Percentiles rank a stretch among this genome's conserved stretches.
phyloP scores from a whole-genome alignment of 2,888 invertebrate species.

The Ferrisia virgata region DNA sequence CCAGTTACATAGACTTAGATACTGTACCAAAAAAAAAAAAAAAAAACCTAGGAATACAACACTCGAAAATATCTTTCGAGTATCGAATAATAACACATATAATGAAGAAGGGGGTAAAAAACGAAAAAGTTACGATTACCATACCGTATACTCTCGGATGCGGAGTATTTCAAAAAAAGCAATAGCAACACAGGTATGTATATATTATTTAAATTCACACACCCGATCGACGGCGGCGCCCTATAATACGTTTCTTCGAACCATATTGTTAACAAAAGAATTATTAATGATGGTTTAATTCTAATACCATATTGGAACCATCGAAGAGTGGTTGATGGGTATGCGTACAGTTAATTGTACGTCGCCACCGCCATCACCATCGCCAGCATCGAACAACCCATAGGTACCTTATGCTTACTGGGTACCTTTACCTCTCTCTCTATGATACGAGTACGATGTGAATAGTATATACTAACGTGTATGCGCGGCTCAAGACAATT shows the following conservation, averaged over 20 bases:
- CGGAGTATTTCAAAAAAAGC: not conserved
- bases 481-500: slow-evolving; percentile 29
- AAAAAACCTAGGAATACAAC: too few relatives aligned
- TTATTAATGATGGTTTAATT: slow-evolving; percentile 30
- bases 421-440: too few relatives aligned
- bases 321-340: slow-evolving; percentile 13
- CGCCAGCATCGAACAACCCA: not conserved
- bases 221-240: not conserved
- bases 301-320: slow-evolving; percentile 44
- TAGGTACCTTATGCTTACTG: slow-evolving; percentile 1
- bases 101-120: not conserved
- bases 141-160: not conserved
- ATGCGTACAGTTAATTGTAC: slow-evolving; percentile 34
- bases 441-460: not conserved
- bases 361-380: not conserved
- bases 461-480: not conserved
- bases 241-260: not conserved
- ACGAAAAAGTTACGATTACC: not conserved
- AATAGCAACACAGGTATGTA: too few relatives aligned
- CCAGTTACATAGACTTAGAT: too few relatives aligned
- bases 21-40: too few relatives aligned
- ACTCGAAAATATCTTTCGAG: too few relatives aligned
- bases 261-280: slow-evolving; percentile 39
- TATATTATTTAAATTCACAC: not conserved
- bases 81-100: too few relatives aligned